Evolutionary conservation across 2,113 vertebrate species (phyloP), one percentile per base, ranked within the genome.

Genomic region (Glaucidium brasilianum): DNA sequence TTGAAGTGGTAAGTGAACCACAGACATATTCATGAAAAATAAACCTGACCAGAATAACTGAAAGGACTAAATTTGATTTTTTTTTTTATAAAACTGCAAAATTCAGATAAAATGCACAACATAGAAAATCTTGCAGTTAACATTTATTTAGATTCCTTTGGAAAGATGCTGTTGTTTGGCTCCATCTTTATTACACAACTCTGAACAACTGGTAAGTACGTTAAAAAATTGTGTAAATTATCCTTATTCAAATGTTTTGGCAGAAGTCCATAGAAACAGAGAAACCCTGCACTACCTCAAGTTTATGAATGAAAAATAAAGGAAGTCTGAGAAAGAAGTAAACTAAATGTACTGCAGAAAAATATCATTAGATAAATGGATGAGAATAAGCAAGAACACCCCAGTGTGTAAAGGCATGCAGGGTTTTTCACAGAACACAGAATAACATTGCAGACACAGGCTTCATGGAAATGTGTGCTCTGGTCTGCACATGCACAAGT

Each of bases 251-350:
- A 45, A 68, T 6, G 20, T 49, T 66, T 45, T 92, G 90, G 83
- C 83, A 86, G 45, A 88, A 69, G 35, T 43, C 72, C 32, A 69
- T 5, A 90, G 77, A 37, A 86, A 63, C 26, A n/a, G 64, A 68
- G 67, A 76, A 91, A 88, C 63, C 59, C 27, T 17, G 35, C 0
- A 2, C 60, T 86, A 92, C 87, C 86, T 92, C 84, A 52, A 60
- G 39, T 52, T 73, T 89, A 68, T 58, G 75, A 94, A 94, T 90
- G 73, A 85, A 81, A 91, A 94, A 77, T 58, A 89, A 58, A 81
- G 52, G 53, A 79, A 76, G 37, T 29, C 43, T 66, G 50, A 63
- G 56, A 12, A 79, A 78, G 80, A 83, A 39, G 34, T 32, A 60
- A 91, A 92, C 21, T 37, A 39, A 81, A 59, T 7, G 72, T 43